Percentiles rank a stretch among this genome's conserved stretches.
Conservation (phyloP, 2,888 invertebrate genomes). For the Automeris io region DNA sequence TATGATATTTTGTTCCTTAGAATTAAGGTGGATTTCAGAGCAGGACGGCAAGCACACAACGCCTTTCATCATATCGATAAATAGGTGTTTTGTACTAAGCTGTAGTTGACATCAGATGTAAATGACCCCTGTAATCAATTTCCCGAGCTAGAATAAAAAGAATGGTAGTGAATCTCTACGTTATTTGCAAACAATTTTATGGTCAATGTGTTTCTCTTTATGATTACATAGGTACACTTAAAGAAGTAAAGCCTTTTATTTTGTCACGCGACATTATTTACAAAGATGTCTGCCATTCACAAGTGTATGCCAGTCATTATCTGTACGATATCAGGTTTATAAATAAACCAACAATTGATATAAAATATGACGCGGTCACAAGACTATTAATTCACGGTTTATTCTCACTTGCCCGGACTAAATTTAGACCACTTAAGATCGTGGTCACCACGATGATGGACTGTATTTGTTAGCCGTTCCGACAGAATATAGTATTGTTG, state of each 20-base stretch:
- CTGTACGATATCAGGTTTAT: conserved; percentile 35
- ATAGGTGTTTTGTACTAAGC: too few relatives aligned
- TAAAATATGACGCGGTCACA: conserved; percentile 36
- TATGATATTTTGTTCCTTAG: too few relatives aligned
- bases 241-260: conserved; percentile 4
- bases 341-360: conserved; percentile 54
- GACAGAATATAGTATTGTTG: conserved; percentile 38
- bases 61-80: too few relatives aligned
- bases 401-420: conserved; percentile 49
- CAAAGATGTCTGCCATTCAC: conserved; percentile 4
- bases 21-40: too few relatives aligned
- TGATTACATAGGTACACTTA: conserved; percentile 1
- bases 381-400: conserved; percentile 46
- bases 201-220: neutral
- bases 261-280: neutral
- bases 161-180: too few relatives aligned
- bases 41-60: too few relatives aligned
- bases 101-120: too few relatives aligned
- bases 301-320: conserved; percentile 12
- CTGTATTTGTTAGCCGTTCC: conserved; percentile 32
- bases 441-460: conserved; percentile 53
- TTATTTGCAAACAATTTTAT: neutral
- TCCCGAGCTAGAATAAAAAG: too few relatives aligned
- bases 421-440: conserved; percentile 58
- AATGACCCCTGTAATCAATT: too few relatives aligned